phyloP scores from a whole-genome alignment of 2,888 invertebrate genomes.

The Malthinus flaveolus region DNA sequence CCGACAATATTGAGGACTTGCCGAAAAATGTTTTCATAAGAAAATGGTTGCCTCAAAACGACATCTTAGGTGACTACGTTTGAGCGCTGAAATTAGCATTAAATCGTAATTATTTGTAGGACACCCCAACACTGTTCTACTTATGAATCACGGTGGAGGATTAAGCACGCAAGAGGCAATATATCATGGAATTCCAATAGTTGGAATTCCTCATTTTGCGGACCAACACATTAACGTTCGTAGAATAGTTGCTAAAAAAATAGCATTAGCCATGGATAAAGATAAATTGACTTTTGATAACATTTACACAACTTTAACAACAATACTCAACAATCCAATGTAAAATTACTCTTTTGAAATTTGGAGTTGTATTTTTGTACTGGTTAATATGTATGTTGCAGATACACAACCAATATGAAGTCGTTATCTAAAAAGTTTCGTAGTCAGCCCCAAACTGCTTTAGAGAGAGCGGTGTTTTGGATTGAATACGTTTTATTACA shows the following conservation, averaged over 20 bases:
- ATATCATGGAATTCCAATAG: slow-evolving; percentile 35
- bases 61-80: slow-evolving; percentile 45
- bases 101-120: slow-evolving; percentile 12
- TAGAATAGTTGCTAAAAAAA: slow-evolving; percentile 35
- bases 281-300: slow-evolving; percentile 30
- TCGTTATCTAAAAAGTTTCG: slow-evolving; percentile 27
- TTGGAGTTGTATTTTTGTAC: neutral
- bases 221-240: slow-evolving; percentile 28
- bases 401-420: slow-evolving; percentile 31
- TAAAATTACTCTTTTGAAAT: slow-evolving; percentile 17
- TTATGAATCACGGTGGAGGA: slow-evolving; percentile 37
- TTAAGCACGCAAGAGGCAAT: slow-evolving; percentile 36
- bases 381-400: slow-evolving; percentile 14
- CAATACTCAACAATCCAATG: slow-evolving; percentile 37
- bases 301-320: slow-evolving; percentile 32
- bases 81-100: neutral
- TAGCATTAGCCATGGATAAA: slow-evolving; percentile 35
- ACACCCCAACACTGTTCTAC: slow-evolving; percentile 36
- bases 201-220: slow-evolving; percentile 34
- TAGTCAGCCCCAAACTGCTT: slow-evolving; percentile 32
- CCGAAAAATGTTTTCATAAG: slow-evolving; percentile 49
- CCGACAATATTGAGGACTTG: slow-evolving; percentile 39
- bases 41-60: slow-evolving; percentile 53
- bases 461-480: slow-evolving; percentile 33
- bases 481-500: slow-evolving; percentile 31